Percentiles rank a stretch among this genome's conserved stretches.
phyloP scores from a whole-genome alignment of 1,140 invertebrate genomes.

The Phthorimaea operculella region DNA sequence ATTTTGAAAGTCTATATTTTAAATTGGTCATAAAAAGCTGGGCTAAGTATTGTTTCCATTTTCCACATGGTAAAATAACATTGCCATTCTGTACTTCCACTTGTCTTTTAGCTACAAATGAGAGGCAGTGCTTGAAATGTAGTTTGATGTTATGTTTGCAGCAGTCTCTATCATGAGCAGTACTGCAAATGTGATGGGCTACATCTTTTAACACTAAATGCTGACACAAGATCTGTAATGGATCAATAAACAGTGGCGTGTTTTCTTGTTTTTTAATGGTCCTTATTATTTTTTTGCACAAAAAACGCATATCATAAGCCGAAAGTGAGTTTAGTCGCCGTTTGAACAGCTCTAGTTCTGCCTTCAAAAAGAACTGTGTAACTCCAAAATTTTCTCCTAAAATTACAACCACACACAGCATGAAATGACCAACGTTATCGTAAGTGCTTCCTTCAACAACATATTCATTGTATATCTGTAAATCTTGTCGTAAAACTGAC shows the following conservation, averaged over 20 bases:
- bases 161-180: slow-evolving; percentile 34
- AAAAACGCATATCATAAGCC: slow-evolving; percentile 43
- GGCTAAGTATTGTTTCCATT: slow-evolving; percentile 67
- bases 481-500: slow-evolving; percentile 37
- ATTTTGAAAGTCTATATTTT: slow-evolving; percentile 41
- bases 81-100: slow-evolving; percentile 65
- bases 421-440: slow-evolving; percentile 70
- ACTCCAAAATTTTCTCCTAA: slow-evolving; percentile 33
- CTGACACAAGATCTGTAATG: slow-evolving; percentile 36
- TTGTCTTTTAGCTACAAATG: slow-evolving; percentile 63
- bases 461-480: slow-evolving; percentile 56
- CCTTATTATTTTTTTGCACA: slow-evolving; percentile 51
- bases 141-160: slow-evolving; percentile 45
- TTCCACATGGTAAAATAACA: slow-evolving; percentile 66
- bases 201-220: slow-evolving; percentile 43
- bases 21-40: slow-evolving; percentile 66
- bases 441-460: slow-evolving; percentile 69
- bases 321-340: slow-evolving; percentile 34
- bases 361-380: slow-evolving; percentile 31
- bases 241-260: slow-evolving; percentile 19
- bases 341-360: slow-evolving; percentile 43
- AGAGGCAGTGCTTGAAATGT: slow-evolving; percentile 64
- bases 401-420: slow-evolving; percentile 60
- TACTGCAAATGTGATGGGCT: slow-evolving; percentile 37
- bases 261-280: slow-evolving; percentile 34